A percentile compares a stretch with the other conserved stretches of the same genome.
phyloP scores from a whole-genome alignment of 2,797 vertebrate genomes.

The Xenentodon cancila region DNA sequence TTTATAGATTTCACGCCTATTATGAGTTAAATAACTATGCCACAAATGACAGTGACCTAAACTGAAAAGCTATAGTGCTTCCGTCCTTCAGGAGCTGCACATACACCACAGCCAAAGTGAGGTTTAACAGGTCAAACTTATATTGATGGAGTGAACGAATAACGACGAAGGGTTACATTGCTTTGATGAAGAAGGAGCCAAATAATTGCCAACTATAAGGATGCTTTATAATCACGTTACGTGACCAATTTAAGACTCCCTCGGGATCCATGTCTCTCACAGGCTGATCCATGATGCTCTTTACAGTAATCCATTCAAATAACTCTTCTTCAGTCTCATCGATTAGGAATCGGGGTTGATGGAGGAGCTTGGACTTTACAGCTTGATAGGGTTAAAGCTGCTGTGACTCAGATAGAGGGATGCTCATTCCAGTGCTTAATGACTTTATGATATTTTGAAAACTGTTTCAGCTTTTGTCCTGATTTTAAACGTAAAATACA shows the following conservation, averaged over 20 bases:
- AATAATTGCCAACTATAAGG: slow-evolving; percentile 50
- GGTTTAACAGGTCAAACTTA: slow-evolving; percentile 14
- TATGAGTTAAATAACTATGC: slow-evolving; percentile 21
- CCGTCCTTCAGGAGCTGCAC: slow-evolving; percentile 20
- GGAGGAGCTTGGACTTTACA: slow-evolving; percentile 35
- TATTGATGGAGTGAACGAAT: slow-evolving; percentile 25
- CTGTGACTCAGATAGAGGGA: slow-evolving; percentile 15
- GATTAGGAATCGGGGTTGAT: slow-evolving; percentile 70
- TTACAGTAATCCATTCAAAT: slow-evolving; percentile 80
- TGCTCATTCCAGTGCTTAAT: slow-evolving; percentile 26
- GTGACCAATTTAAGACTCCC: slow-evolving; percentile 70
- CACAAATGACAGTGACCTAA: slow-evolving; percentile 39
- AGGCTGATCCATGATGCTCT: slow-evolving; percentile 75
- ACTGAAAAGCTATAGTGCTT: slow-evolving; percentile 28
- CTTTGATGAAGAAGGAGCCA: slow-evolving; percentile 44
- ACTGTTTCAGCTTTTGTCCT: not conserved
- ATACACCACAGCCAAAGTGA: slow-evolving; percentile 7
- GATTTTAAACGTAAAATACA: not conserved
- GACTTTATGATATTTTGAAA: slow-evolving; percentile 15
- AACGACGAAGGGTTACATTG: slow-evolving; percentile 45
- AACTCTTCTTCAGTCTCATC: slow-evolving; percentile 73
- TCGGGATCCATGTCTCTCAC: slow-evolving; percentile 63
- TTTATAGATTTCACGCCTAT: too few species aligned
- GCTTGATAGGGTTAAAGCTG: slow-evolving; percentile 38
- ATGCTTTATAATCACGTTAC: slow-evolving; percentile 74